Percentiles rank a stretch among this genome's conserved stretches.
These are phyloP conservation scores for Rhagoletis pomonella DNA, from an alignment of 1,140 invertebrate species.

Conservation along the genomic window DNA sequence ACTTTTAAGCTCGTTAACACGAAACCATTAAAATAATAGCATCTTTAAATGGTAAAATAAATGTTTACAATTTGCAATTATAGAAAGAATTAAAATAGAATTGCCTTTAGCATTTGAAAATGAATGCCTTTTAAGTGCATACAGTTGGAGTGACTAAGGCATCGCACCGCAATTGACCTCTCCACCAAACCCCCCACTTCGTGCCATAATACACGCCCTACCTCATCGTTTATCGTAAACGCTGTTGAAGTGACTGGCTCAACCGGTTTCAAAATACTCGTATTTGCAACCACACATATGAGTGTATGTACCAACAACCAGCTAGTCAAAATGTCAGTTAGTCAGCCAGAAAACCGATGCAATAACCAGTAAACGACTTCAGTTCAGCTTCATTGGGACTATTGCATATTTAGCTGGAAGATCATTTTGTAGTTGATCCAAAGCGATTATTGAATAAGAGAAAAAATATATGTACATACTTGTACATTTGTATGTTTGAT, in stretches of 20 bases:
- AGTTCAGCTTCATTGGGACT: not conserved
- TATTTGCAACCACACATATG: not conserved
- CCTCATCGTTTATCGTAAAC: not conserved
- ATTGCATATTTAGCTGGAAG: not conserved
- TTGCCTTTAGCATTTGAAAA: not conserved
- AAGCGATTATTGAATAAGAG: too few relatives aligned
- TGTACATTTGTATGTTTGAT: too few relatives aligned
- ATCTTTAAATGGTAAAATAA: conserved; percentile 6
- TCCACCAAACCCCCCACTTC: not conserved
- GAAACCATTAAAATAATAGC: conserved; percentile 17
- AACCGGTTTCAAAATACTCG: conserved; percentile 37
- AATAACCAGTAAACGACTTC: conserved; percentile 17
- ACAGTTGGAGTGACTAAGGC: not conserved
- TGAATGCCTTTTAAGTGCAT: conserved; percentile 30
- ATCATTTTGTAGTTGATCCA: too few relatives aligned
- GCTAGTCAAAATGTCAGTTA: conserved; percentile 33
- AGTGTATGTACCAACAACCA: not conserved
- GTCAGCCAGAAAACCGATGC: conserved; percentile 38
- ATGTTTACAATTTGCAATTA: not conserved
- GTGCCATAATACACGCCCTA: not conserved
- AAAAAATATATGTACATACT: too few relatives aligned
- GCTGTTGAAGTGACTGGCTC: conserved; percentile 26
- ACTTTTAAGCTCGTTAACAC: not conserved
- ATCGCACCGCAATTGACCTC: not conserved
- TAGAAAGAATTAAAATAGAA: conserved; percentile 25